Evolutionary conservation across 2,797 vertebrate species (phyloP).

Genomic region (Sarcophilus harrisii): DNA sequence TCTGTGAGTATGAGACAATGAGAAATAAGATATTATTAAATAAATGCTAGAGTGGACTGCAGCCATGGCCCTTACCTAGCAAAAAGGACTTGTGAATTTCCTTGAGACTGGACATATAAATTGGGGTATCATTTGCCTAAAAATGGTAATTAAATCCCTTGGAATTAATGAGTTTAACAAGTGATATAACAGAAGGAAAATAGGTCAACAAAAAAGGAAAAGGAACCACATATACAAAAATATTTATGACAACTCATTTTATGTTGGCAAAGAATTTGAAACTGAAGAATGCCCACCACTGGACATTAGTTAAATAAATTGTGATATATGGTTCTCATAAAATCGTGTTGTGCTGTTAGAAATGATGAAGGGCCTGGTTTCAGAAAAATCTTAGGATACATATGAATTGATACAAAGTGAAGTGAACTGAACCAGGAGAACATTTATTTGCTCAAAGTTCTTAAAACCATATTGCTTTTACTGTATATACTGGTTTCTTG

Average conservation of each 20-base stretch:
- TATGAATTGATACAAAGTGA: neutral
- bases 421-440: neutral
- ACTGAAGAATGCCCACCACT: too few species aligned
- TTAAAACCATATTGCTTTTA: too few species aligned
- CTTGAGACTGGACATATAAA: neutral
- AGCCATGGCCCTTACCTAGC: neutral
- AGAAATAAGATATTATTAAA: neutral
- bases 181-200: neutral
- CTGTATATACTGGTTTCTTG: too few species aligned
- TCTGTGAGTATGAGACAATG: neutral
- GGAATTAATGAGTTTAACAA: neutral
- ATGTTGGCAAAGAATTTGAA: too few species aligned
- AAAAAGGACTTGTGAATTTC: neutral
- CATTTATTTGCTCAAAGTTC: neutral
- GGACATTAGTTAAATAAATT: too few species aligned
- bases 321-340: neutral
- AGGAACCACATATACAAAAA: neutral
- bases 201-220: neutral
- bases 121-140: neutral
- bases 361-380: neutral
- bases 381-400: neutral
- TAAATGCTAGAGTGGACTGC: neutral
- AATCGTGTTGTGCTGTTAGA: neutral
- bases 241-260: neutral
- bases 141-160: neutral